A percentile compares a stretch with the other conserved stretches of the same genome.
phyloP scores from a whole-genome alignment of 2,113 vertebrate genomes.

The Pseudorectes ferrugineus region DNA sequence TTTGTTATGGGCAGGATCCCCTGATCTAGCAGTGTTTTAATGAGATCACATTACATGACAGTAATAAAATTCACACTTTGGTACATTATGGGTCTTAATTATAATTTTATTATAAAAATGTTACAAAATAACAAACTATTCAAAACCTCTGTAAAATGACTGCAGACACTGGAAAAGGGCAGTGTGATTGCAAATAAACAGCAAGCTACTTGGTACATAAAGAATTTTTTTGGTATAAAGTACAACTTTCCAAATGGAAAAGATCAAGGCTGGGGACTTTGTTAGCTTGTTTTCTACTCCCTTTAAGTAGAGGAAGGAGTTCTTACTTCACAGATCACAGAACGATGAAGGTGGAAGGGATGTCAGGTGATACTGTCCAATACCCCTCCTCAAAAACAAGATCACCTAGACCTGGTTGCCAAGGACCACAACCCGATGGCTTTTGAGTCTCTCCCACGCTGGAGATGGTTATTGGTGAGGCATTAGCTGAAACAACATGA shows the following conservation, averaged over 20 bases:
- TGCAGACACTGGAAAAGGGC: not conserved
- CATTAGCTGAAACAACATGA: not conserved
- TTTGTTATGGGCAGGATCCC: not conserved
- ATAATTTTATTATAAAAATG: constrained; percentile 31
- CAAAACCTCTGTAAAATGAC: not conserved
- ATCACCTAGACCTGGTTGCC: not conserved
- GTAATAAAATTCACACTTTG: constrained; percentile 1
- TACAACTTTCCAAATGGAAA: not conserved
- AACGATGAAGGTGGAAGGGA: not conserved
- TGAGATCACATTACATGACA: not conserved
- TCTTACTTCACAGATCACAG: not conserved
- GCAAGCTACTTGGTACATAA: not conserved
- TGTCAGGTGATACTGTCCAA: not conserved
- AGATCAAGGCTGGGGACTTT: not conserved
- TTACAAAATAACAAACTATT: not conserved
- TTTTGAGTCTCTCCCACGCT: not conserved
- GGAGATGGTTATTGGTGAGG: not conserved
- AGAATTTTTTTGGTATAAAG: not conserved
- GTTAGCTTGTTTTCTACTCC: not conserved
- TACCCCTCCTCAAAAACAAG: not conserved
- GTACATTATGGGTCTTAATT: not conserved
- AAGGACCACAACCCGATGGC: not conserved
- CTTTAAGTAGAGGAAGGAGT: not conserved
- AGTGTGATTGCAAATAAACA: not conserved
- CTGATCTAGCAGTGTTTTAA: constrained; percentile 19